phyloP scores from a whole-genome alignment of 2,888 invertebrate genomes.

The Prosapia bicincta region DNA sequence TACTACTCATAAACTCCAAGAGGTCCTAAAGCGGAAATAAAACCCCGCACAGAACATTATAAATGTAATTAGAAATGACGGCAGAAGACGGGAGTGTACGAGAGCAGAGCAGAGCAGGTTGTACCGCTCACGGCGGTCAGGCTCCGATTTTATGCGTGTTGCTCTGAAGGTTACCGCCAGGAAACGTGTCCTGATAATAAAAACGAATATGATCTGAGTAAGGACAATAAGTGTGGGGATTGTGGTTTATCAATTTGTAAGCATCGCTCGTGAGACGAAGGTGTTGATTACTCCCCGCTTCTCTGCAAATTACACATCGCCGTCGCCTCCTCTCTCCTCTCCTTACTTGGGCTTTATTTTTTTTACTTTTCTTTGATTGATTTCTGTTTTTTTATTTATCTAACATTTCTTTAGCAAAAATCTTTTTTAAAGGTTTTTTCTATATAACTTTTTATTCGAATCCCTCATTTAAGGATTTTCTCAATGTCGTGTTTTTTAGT shows the following conservation, averaged over 20 bases:
- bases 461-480: too few species aligned
- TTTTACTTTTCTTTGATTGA: too few species aligned
- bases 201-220: neutral
- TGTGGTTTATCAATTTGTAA: neutral
- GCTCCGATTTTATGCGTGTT: neutral
- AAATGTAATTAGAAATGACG: neutral
- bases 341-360: too few species aligned
- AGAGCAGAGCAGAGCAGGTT: neutral
- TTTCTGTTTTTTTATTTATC: too few species aligned
- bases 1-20: too few species aligned
- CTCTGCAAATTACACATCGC: neutral
- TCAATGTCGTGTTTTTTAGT: too few species aligned
- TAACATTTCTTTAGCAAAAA: too few species aligned
- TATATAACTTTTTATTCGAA: too few species aligned
- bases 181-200: neutral
- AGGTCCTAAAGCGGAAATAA: too few species aligned
- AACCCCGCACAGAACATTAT: too few species aligned
- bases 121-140: neutral
- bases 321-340: too few species aligned
- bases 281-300: neutral
- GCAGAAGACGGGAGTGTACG: neutral
- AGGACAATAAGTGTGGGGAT: neutral
- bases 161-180: neutral
- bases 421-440: too few species aligned
- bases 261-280: neutral